Conservation (phyloP, 2,113 vertebrate genomes). For the Burhinus oedicnemus region DNA sequence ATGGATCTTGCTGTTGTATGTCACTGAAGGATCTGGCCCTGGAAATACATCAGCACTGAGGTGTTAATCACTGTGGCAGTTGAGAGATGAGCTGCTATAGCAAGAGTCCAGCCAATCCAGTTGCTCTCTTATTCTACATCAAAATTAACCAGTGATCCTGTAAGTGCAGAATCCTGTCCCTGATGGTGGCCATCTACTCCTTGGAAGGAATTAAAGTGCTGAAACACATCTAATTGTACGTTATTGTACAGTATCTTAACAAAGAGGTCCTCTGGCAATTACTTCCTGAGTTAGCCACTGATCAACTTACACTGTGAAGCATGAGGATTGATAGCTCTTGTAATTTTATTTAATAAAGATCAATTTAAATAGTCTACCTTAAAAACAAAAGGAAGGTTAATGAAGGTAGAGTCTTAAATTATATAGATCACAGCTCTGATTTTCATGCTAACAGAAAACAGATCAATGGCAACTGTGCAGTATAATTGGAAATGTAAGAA, state of each 20-base stretch:
- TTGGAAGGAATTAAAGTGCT: not conserved
- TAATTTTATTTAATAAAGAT: slow-evolving; percentile 74
- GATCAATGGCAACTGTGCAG: slow-evolving; percentile 71
- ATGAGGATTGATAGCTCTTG: slow-evolving; percentile 67
- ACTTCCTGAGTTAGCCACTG: slow-evolving; percentile 56
- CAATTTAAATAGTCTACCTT: slow-evolving; percentile 72
- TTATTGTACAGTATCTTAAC: slow-evolving; percentile 37
- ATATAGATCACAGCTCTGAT: slow-evolving; percentile 71
- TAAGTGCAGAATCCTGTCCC: not conserved
- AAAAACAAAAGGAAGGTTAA: slow-evolving; percentile 75
- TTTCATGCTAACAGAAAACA: slow-evolving; percentile 74
- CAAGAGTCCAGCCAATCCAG: not conserved
- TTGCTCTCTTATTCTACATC: not conserved
- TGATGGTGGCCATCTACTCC: not conserved
- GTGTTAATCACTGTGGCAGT: not conserved
- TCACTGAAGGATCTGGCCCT: not conserved
- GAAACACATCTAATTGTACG: slow-evolving; percentile 16
- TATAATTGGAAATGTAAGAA: slow-evolving; percentile 76
- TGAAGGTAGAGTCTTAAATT: slow-evolving; percentile 74
- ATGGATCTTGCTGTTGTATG: not conserved
- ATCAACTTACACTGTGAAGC: slow-evolving; percentile 49
- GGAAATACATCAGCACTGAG: not conserved
- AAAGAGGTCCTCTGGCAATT: slow-evolving; percentile 59
- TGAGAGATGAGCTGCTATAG: not conserved
- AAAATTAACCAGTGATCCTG: not conserved